A percentile compares a stretch with the other conserved stretches of the same genome.
Evolutionary conservation across 2,888 invertebrate species (phyloP).

Genomic region (Coenonympha arcania): DNA sequence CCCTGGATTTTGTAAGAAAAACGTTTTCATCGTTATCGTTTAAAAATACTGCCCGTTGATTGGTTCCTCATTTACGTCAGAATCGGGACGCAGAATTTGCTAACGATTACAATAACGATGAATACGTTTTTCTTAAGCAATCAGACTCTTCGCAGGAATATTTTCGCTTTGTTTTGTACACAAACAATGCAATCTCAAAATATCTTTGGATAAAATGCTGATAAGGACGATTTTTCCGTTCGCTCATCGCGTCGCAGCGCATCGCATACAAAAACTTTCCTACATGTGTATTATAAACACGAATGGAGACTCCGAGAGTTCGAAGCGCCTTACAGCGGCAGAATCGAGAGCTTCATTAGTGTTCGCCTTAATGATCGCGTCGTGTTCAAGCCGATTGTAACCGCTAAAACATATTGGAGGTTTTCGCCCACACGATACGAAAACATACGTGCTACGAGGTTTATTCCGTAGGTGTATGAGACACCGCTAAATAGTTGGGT

Average conservation of each 20-base stretch:
- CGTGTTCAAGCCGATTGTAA: slow-evolving; percentile 26
- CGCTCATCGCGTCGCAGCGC: too few species aligned
- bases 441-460: too few species aligned
- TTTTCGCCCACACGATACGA: not conserved
- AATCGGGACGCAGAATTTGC: too few species aligned
- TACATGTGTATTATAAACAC: slow-evolving; percentile 17
- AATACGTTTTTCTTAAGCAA: too few species aligned
- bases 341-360: slow-evolving; percentile 64
- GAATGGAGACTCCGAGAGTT: slow-evolving; percentile 25
- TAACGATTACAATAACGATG: too few species aligned
- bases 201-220: not conserved
- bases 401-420: slow-evolving; percentile 8
- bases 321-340: slow-evolving; percentile 36
- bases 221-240: not conserved
- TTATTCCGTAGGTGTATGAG: not conserved
- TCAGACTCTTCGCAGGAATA: too few species aligned
- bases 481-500: not conserved
- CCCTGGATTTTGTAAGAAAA: too few species aligned
- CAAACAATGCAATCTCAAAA: not conserved
- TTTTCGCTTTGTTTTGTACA: too few species aligned
- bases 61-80: too few species aligned
- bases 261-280: slow-evolving; percentile 11
- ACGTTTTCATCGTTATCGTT: too few species aligned
- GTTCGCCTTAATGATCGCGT: slow-evolving; percentile 59
- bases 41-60: too few species aligned